phyloP scores from a whole-genome alignment of 2,888 invertebrate genomes.

The Caenorhabditis imperialis region DNA sequence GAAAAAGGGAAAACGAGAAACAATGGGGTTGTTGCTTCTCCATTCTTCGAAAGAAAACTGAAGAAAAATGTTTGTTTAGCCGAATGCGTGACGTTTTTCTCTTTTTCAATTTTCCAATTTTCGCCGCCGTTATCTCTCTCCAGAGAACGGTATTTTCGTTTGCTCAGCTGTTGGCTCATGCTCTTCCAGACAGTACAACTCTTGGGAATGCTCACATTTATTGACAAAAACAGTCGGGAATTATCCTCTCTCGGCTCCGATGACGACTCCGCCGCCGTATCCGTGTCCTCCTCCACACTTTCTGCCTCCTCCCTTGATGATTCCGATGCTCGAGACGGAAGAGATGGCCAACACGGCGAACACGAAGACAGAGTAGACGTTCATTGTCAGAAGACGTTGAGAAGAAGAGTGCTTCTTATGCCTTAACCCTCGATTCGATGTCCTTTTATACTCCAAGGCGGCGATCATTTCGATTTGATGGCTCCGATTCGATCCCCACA shows the following conservation, averaged over 20 bases:
- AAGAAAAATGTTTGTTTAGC: slow-evolving; percentile 14
- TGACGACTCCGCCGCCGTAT: slow-evolving; percentile 33
- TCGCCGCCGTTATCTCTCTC: background rate
- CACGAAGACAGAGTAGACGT: slow-evolving; percentile 29
- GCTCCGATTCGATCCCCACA: no score
- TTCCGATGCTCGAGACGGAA: slow-evolving; percentile 24
- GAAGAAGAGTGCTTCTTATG: slow-evolving; percentile 10
- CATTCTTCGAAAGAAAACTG: no score
- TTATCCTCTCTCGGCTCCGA: slow-evolving; percentile 19
- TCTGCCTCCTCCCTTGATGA: slow-evolving; percentile 8
- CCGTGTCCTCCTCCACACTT: slow-evolving; percentile 11
- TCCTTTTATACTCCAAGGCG: slow-evolving; percentile 11
- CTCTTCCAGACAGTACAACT: no score
- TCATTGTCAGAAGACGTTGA: slow-evolving; percentile 20
- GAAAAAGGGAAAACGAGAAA: slow-evolving; percentile 11
- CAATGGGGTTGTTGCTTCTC: slow-evolving; percentile 7
- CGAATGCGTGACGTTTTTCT: slow-evolving; percentile 1
- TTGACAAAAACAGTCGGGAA: no score
- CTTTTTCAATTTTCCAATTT: background rate
- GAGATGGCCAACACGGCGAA: slow-evolving; percentile 34
- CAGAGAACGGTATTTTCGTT: no score
- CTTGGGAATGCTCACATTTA: no score
- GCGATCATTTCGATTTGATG: background rate
- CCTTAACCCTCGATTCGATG: background rate
- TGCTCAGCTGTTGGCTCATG: no score